Evolutionary conservation across 2,113 vertebrate species (phyloP), one percentile per base, ranked within the genome.

Genomic region (Catharus fuscescens): DNA sequence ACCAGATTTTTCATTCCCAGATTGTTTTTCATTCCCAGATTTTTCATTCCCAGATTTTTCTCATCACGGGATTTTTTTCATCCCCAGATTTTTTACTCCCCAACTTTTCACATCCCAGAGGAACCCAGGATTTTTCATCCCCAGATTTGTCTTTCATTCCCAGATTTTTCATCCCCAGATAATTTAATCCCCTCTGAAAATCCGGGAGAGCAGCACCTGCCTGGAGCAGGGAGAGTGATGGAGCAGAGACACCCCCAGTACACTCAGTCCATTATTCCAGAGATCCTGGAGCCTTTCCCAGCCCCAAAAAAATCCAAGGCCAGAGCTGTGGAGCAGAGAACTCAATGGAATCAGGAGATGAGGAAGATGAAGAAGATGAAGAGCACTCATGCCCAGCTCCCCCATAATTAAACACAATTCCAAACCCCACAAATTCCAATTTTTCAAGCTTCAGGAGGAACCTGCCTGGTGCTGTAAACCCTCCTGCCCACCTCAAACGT

Each of bases 311-410:
- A 29, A 9, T 12, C 42, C 19, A 0, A 56, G 12, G 8, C 12
- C 4, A 2, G 40, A 69, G 52, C 38, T n/a, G 44, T 1, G 4
- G 42, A 11, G 25, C 34, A 26, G 47, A 2, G 18, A 34, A 1
- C 25, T 2, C 5, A 28, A 3, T 0, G 0, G 32, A 23, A 6
- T 2, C 14, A 7, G 45, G 2, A 23, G 42, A 2, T 1, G 23
- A 53, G 47, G 28, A 24, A 42, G 40, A 34, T 16, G 47, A 61
- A 15, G n/a, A 56, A 4, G 59, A 15, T 3, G 47, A 12, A 5
- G 32, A 3, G 7, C 4, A 65, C 26, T 38, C 15, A 0, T 19
- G 6, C 54, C 18, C 24, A 32, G 12, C 59, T 87, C 80, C 5
- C 10, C 18, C 12, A 5, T 1, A 0, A 6, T 36, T 4, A 20